Conservation (phyloP, 1,140 invertebrate genomes). For the Drusus annulatus region DNA sequence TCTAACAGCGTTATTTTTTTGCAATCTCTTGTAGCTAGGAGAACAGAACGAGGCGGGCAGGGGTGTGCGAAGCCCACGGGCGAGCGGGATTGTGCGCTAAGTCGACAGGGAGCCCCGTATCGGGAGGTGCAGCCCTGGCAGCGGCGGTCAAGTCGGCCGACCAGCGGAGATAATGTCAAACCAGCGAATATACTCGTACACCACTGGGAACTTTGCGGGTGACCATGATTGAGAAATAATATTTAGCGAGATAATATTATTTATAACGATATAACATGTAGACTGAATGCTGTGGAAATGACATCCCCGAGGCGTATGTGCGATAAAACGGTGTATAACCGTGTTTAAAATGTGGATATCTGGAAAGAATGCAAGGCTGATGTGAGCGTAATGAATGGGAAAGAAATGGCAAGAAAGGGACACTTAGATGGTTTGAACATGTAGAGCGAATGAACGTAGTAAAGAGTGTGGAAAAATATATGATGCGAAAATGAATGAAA, state of each 20-base stretch:
- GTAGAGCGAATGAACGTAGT: too few species aligned
- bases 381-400: too few species aligned
- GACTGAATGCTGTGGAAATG: too few species aligned
- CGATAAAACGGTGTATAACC: too few species aligned
- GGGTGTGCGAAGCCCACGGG: not conserved
- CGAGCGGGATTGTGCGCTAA: slow-evolving; percentile 16
- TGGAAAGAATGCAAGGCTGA: too few species aligned
- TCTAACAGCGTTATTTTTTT: too few species aligned
- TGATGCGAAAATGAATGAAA: too few species aligned
- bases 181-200: slow-evolving; percentile 18
- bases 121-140: slow-evolving; percentile 19
- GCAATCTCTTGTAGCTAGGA: not conserved
- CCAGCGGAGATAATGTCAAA: slow-evolving; percentile 22
- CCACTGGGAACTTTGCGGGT: not conserved
- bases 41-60: not conserved
- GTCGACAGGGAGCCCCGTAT: slow-evolving; percentile 45
- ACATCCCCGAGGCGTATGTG: too few species aligned
- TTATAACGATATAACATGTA: not conserved
- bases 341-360: too few species aligned
- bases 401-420: too few species aligned
- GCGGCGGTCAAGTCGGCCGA: slow-evolving; percentile 14
- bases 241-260: not conserved
- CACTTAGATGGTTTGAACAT: too few species aligned
- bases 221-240: not conserved
- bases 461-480: too few species aligned